Conservation (phyloP, 2,888 invertebrate genomes). For the Hyposoter didymator region DNA sequence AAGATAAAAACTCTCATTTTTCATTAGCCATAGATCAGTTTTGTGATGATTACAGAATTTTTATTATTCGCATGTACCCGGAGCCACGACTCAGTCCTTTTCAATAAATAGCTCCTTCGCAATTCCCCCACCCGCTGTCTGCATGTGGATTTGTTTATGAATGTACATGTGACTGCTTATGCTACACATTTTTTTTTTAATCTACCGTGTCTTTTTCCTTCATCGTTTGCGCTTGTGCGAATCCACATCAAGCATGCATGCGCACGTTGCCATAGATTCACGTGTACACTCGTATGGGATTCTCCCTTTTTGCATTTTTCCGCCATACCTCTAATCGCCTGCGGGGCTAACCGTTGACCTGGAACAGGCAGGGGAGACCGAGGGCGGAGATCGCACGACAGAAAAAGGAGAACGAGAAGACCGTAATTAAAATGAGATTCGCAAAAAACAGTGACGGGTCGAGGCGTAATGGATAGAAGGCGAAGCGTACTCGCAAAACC, state of each 20-base stretch:
- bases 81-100: constrained; percentile 30
- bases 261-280: background rate
- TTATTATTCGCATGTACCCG: constrained; percentile 26
- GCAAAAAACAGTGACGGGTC: constrained; percentile 70
- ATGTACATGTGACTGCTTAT: constrained; percentile 48
- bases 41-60: constrained; percentile 21
- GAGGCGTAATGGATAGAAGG: constrained; percentile 73
- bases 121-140: constrained; percentile 14
- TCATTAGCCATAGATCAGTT: constrained; percentile 7
- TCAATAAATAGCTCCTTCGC: constrained; percentile 34
- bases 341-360: constrained; percentile 60
- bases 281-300: constrained; percentile 23
- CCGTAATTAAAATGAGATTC: constrained; percentile 80
- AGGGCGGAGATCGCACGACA: constrained; percentile 33
- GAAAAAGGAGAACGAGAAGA: constrained; percentile 22
- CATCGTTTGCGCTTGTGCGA: constrained; percentile 18
- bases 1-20: constrained; percentile 30
- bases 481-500: constrained; percentile 71
- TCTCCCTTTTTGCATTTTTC: constrained; percentile 51
- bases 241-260: constrained; percentile 40
- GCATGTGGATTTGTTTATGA: constrained; percentile 39
- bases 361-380: constrained; percentile 42
- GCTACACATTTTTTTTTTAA: constrained; percentile 29
- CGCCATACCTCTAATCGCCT: constrained; percentile 43
- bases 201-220: background rate